Evolutionary conservation across 1,140 invertebrate species (phyloP), one percentile per base, ranked within the genome.

Genomic region (Triops longicaudatus): DNA sequence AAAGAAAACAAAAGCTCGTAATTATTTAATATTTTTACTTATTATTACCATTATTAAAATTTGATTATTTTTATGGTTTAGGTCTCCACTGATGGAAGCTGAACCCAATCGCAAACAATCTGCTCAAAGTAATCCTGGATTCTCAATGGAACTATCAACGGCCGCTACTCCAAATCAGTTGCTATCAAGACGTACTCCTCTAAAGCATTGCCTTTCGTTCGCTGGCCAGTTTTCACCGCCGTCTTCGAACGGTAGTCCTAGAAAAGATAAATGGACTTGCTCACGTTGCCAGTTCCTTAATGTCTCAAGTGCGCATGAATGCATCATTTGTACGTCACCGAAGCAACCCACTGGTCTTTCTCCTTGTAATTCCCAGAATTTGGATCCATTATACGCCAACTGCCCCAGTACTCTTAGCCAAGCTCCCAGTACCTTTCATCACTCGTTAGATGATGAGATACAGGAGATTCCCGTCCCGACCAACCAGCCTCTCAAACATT

Each of bases 281-380:
- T 44, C 78, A 43, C 76, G 78, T 17, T 84, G 83, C 77, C 81
- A 80, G 11, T 82, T 83, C 77, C 79, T 81, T 71, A 83, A 84
- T 77, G 77, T 78, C 17, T n/a, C 14, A 37, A 78, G 73, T 31
- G 75, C 79, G 17, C 73, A 78, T 43, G 79, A 79, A 14, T 79
- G 79, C 73, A 73, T 80, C 43, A 80, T 76, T 3, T 79, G 78
- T 63, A 74, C 74, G 63, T 79, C 31, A 26, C 50, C 50, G 3
- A 63, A 63, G n/a, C 50, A 63, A n/a, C 10, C 50, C 14, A n/a
- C 50, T 12, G 50, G 14, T 63, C 50, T 63, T n/a, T 63, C 50
- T 22, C 50, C 50, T n/a, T 63, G 17, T 22, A 63, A 63, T 63
- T 63, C 9, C 50, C 50, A 63, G 14, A 63, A 63, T 63, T 5